Evolutionary conservation across 2,113 vertebrate species (phyloP), one percentile per base, ranked within the genome.

Genomic region (Cromileptes altivelis): DNA sequence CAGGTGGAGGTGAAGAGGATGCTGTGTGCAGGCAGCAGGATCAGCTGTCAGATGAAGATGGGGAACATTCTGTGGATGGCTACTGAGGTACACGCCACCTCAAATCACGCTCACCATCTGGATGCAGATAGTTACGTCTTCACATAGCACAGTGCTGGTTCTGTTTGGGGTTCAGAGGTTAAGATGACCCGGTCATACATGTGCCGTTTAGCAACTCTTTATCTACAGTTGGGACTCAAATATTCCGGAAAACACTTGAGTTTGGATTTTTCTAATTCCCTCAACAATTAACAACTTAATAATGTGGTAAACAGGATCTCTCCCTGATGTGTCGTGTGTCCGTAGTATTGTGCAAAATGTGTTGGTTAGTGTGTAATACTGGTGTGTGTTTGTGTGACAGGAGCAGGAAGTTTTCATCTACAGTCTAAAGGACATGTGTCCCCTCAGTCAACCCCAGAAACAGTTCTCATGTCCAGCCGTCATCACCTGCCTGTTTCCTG

Each of bases 391-490:
- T 80, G 67, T 79, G n/a, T 78, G 53, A 2, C 61, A 99, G 98
- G 98, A 99, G 80, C 98, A 99, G 88, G 97, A 99, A 84, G 96
- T 99, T 80, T 97, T 97, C 68, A 96, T 99, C 88, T 99, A 98
- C 70, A 96, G 93, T 18, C 95, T 99, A 85, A 97, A 98, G 92
- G 98, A 98, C 90, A 99, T 99, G 98, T 99, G 98, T 85, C 98
- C 98, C 6, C 92, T 99, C 21, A 98, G 94, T 72, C 87, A 91
- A 5, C 97, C 97, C 0, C 97, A 97, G 78, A 97, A 92, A 74
- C 93, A 93, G 15, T 83, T 99, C 75, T 97, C 97, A 85, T 97
- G 96, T 68, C 98, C 98, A 0, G 96, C 97, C 0, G 52, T 97
- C 0, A 97, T 99, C 87, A 99, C 97, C 83, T 99, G 97, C 89